phyloP scores from a whole-genome alignment of 2,113 vertebrate genomes.

The Rhipidura dahli region DNA sequence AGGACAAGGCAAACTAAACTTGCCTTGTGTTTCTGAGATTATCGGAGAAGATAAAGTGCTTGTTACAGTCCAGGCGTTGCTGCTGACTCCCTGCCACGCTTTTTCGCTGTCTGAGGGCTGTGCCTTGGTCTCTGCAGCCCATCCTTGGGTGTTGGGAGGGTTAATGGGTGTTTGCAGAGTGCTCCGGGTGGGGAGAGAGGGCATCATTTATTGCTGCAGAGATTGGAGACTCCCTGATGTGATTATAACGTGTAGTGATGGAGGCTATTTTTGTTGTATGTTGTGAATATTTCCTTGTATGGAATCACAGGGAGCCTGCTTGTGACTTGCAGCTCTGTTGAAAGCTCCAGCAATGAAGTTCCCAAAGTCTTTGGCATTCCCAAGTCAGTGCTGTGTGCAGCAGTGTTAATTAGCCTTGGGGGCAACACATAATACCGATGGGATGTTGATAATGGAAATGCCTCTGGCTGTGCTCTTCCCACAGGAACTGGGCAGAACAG shows the following conservation, averaged over 20 bases:
- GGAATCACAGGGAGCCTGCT: conserved; percentile 51
- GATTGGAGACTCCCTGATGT: conserved; percentile 45
- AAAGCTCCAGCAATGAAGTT: background rate
- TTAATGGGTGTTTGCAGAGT: background rate
- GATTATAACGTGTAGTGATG: conserved; percentile 36
- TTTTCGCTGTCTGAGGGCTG: background rate
- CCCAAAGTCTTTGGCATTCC: background rate
- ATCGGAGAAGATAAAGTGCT: background rate
- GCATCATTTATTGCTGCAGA: background rate
- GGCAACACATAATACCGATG: background rate
- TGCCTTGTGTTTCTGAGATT: background rate
- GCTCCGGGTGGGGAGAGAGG: background rate
- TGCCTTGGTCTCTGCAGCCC: rapidly evolving
- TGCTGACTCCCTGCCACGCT: background rate
- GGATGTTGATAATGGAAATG: background rate
- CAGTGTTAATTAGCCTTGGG: background rate
- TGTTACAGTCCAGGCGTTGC: background rate
- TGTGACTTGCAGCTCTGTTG: background rate
- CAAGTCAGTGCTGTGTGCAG: background rate
- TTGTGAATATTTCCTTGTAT: conserved; percentile 66
- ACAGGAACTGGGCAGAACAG: background rate
- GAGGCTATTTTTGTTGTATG: conserved; percentile 59
- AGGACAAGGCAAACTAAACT: background rate
- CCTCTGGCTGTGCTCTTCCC: background rate
- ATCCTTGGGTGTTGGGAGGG: background rate